Evolutionary conservation across 2,888 invertebrate species (phyloP).

Genomic region (Microctonus aethiopoides): DNA sequence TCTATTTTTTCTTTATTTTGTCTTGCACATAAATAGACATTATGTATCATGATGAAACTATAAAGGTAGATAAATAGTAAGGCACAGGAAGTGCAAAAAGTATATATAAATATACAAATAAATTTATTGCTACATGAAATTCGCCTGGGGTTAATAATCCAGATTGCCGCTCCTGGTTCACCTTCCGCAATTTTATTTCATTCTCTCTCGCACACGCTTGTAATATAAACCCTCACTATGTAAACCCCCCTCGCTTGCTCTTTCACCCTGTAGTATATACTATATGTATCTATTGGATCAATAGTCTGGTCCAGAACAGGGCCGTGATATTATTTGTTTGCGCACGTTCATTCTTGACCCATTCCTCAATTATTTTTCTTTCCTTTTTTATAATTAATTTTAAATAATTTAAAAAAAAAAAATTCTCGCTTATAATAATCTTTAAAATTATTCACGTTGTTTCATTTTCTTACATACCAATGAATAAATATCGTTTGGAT

Average conservation of each 20-base stretch:
- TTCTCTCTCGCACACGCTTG: conserved; percentile 36
- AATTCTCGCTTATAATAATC: not conserved
- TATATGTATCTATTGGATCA: conserved; percentile 56
- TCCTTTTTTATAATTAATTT: conserved; percentile 18
- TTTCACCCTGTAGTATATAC: conserved; percentile 33
- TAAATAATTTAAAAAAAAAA: not conserved
- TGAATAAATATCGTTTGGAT: too few species aligned
- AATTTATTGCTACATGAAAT: conserved; percentile 34
- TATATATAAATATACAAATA: not conserved
- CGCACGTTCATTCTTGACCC: conserved; percentile 26
- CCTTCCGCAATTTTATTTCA: conserved; percentile 33
- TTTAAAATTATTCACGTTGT: too few species aligned
- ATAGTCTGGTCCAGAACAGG: conserved; percentile 61
- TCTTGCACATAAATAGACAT: not conserved
- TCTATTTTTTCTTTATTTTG: not conserved
- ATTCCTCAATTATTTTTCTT: conserved; percentile 2
- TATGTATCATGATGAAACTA: conserved; percentile 27
- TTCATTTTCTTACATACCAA: too few species aligned
- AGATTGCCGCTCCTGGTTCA: conserved; percentile 45
- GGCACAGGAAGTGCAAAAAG: not conserved
- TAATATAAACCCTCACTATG: conserved; percentile 3
- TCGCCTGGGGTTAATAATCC: conserved; percentile 55
- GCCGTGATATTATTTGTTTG: conserved; percentile 48
- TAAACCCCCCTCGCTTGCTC: conserved; percentile 23
- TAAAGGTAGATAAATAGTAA: conserved; percentile 31